Base-by-base conservation (phyloP, 2,113 vertebrate species). In the Rutilus rutilus region DNA sequence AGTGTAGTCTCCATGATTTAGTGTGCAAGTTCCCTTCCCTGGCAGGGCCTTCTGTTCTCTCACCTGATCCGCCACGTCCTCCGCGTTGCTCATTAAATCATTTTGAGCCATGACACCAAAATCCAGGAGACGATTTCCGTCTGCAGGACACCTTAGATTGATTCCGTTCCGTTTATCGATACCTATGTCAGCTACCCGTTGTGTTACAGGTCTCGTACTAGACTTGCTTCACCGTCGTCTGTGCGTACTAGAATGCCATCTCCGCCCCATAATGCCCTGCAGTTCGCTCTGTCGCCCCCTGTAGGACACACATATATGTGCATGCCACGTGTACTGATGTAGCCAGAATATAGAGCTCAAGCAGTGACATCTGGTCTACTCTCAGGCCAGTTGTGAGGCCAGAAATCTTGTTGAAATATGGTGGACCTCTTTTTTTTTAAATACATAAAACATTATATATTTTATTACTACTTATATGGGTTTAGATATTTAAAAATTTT, bases 21-120 rank as follows among this genome's bases (percentile, higher is more conserved):
- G 10, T 59, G 65, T 47, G 33, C 1, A 77, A 64, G 60, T 60
- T 52, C 15, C 50, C 8, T 42, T 42, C 42, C 27, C 67, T 47
- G 3, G 11, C 54, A 2, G 57, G 64, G 73, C 11, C 60, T 73
- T 36, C 23, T 25, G 1, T 17, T 71, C 33, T 78, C 92, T 91
- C 77, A 93, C 92, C 93, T 91, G 91, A 88, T 94, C 92, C 78
- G 91, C 92, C 7, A 92, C 90, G 71, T 94, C 93, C 90, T 94
- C 92, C 89, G 91, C 93, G 50, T 25, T 86, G 78, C 87, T 90
- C 93, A 93, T 92, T 77, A 92, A 33, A 88, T 89, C 87, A 87
- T 90, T 90, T 74, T 87, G 89, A 30, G 84, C 89, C 93, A 93
- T 93, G 14, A 57, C 86, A 60, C 64, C 39, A 6, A 5, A 50